phyloP scores from a whole-genome alignment of 1,140 invertebrate genomes.

The Drosophila bifasciata region DNA sequence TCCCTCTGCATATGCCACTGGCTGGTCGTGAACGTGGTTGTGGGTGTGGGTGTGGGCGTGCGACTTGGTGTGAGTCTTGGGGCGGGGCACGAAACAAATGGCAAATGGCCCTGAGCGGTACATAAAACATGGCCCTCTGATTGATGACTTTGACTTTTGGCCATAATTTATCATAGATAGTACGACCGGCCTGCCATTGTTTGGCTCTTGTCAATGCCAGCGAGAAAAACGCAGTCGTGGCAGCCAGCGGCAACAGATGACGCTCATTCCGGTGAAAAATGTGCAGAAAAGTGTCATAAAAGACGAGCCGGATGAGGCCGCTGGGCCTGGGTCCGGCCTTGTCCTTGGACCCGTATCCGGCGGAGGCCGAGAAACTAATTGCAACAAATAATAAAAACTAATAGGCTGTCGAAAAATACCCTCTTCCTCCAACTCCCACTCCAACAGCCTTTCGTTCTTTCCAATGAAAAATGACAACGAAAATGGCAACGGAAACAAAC shows the following conservation, averaged over 20 bases:
- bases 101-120: constrained; percentile 71
- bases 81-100: constrained; percentile 32
- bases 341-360: constrained; percentile 5
- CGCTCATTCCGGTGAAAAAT: constrained; percentile 76
- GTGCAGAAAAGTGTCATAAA: constrained; percentile 76
- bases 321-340: neutral
- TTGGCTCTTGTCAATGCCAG: constrained; percentile 51
- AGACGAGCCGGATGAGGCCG: constrained; percentile 14
- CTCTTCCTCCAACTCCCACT: neutral
- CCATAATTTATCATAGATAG: constrained; percentile 81
- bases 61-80: neutral
- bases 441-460: constrained; percentile 25
- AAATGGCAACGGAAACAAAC: constrained; percentile 40
- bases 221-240: constrained; percentile 45
- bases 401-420: constrained; percentile 76
- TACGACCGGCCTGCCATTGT: constrained; percentile 48
- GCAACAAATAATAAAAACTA: constrained; percentile 82
- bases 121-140: constrained; percentile 76
- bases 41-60: neutral
- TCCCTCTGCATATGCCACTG: constrained; percentile 34
- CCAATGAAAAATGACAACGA: constrained; percentile 72
- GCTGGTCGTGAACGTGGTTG: too few relatives aligned
- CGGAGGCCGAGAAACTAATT: constrained; percentile 69
- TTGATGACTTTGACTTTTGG: constrained; percentile 82
- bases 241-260: constrained; percentile 72